Percentiles rank a stretch among this genome's conserved stretches.
Evolutionary conservation across 2,113 vertebrate species (phyloP).

Genomic region (Dascyllus trimaculatus): DNA sequence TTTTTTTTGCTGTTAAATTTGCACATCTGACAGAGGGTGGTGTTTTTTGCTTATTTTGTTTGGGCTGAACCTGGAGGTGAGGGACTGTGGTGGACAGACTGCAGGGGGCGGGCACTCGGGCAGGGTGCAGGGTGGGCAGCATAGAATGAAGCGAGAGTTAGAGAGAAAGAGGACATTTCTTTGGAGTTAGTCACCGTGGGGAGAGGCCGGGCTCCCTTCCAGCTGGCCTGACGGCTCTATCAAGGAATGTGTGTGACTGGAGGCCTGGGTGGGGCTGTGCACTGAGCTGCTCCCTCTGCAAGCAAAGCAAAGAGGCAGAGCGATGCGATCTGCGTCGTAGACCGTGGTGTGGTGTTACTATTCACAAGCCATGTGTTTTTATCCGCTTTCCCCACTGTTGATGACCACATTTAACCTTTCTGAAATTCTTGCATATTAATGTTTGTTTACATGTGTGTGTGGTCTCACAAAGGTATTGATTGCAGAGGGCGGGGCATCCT

Average conservation of each 20-base stretch:
- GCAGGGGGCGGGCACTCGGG: conserved; percentile 20
- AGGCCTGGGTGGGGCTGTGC: conserved; percentile 84
- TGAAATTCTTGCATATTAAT: neutral
- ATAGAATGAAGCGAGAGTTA: conserved; percentile 52
- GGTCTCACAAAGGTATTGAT: conserved; percentile 5
- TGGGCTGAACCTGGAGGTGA: conserved; percentile 50
- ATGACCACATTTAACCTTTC: conserved; percentile 30
- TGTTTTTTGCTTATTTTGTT: conserved; percentile 56
- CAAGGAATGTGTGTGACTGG: conserved; percentile 86
- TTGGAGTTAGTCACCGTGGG: conserved; percentile 84
- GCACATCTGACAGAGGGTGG: conserved; percentile 29
- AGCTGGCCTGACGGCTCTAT: conserved; percentile 85
- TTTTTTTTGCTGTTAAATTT: neutral
- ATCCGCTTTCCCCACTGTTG: conserved; percentile 18
- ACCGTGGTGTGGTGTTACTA: conserved; percentile 36
- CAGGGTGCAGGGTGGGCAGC: conserved; percentile 51
- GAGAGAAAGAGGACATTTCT: conserved; percentile 83
- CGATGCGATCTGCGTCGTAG: conserved; percentile 37
- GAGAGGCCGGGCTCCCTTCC: conserved; percentile 85
- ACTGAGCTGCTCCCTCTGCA: conserved; percentile 57
- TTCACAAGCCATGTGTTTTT: conserved; percentile 36
- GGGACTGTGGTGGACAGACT: conserved; percentile 23
- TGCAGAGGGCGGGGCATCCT: neutral
- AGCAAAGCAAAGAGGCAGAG: conserved; percentile 49
- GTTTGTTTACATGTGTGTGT: conserved; percentile 17